Percentiles rank a stretch among this genome's conserved stretches.
Evolutionary conservation across 2,113 vertebrate species (phyloP).

Genomic region (Gallinago undulata): DNA sequence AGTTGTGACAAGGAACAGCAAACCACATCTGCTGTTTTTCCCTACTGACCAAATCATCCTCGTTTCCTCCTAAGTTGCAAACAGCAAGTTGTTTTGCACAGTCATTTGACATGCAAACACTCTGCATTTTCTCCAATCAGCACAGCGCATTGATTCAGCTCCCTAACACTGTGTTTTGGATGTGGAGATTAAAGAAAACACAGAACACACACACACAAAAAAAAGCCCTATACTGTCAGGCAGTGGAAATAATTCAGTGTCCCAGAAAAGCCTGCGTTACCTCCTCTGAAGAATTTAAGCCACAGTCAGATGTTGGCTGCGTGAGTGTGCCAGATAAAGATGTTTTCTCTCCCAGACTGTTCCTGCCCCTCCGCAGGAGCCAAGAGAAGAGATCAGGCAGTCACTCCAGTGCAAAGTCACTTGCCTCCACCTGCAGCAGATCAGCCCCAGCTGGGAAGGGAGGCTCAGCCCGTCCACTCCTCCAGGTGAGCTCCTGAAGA

Average conservation of each 20-base stretch:
- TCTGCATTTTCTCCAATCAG: not conserved
- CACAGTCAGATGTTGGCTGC: not conserved
- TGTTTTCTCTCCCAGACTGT: not conserved
- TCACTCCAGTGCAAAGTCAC: not conserved
- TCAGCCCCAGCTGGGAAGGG: not conserved
- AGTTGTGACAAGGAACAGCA: not conserved
- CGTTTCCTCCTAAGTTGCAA: not conserved
- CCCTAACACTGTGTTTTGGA: not conserved
- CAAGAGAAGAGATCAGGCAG: not conserved
- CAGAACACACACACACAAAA: not conserved
- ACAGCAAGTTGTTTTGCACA: not conserved
- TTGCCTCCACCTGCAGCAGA: not conserved
- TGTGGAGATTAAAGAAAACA: not conserved
- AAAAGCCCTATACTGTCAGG: accelerated
- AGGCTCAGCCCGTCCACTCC: not conserved
- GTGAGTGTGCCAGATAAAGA: not conserved
- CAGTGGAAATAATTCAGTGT: not conserved
- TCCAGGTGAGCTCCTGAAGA: not conserved
- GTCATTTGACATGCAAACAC: not conserved
- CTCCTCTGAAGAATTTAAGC: not conserved
- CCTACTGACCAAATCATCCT: not conserved
- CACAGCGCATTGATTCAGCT: not conserved
- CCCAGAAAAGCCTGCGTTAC: slow-evolving; percentile 17
- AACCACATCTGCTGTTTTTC: not conserved
- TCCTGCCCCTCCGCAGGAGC: not conserved